phyloP scores from a whole-genome alignment of 2,797 vertebrate genomes.

The Phrynocephalus guinanensis region DNA sequence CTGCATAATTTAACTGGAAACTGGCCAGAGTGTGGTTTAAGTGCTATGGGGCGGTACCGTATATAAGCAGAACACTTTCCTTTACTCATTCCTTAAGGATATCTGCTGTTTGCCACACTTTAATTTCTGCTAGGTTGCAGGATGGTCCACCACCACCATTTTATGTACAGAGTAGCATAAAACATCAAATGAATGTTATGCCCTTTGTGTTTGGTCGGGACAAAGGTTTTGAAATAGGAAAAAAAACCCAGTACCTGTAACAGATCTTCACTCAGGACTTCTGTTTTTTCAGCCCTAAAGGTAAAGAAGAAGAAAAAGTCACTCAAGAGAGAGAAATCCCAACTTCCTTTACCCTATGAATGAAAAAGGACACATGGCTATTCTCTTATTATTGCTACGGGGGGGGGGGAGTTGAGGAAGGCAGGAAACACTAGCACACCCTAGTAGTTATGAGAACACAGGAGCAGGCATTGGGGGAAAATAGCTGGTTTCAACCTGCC shows the following conservation, averaged over 20 bases:
- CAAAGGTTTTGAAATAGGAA: background rate
- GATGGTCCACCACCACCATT: background rate
- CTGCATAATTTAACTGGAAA: no score
- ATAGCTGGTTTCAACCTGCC: background rate
- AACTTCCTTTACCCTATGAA: background rate
- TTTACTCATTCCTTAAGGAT: background rate
- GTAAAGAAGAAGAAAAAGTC: background rate
- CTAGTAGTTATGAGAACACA: background rate
- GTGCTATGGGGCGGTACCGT: no score
- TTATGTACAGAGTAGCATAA: background rate
- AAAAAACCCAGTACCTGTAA: slow-evolving; percentile 85
- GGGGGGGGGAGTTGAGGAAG: background rate
- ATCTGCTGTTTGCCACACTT: background rate
- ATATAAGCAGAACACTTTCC: no score
- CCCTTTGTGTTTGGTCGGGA: background rate
- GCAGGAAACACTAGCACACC: background rate
- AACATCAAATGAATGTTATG: background rate
- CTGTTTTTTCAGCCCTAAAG: slow-evolving; percentile 93
- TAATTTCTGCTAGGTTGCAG: background rate
- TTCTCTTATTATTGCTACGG: background rate
- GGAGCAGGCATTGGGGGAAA: background rate
- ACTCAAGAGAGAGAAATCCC: background rate
- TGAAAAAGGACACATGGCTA: background rate
- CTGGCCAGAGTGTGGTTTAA: no score
- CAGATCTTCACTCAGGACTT: slow-evolving; percentile 94